Base-by-base conservation (phyloP, 2,797 vertebrate genomes). In the Todus mexicanus region DNA sequence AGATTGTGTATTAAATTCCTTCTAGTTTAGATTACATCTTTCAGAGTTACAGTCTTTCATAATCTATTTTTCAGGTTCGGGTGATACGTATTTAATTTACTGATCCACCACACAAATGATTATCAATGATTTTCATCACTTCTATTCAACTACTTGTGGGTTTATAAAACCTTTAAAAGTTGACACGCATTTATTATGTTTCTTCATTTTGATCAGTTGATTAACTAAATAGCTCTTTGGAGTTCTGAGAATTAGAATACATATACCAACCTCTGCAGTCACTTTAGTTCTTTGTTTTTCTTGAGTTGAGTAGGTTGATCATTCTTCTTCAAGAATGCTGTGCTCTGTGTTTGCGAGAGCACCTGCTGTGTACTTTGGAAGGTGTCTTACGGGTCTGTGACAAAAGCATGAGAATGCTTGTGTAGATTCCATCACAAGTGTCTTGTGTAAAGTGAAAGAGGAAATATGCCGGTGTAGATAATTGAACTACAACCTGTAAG, bases 401-500 rank as follows among this genome's bases (percentile, higher is more conserved):
- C 15, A 38, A 35, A 71, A 60, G 2, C 12, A 13, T 25, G 22
- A 29, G 21, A 70, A 56, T 47, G 12, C 16, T 71, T n/a, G 2
- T 81, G 45, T 61, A 16, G 45, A 5, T 87, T 86, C 48, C 69
- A 14, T 54, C 8, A 11, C 33, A 48, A 7, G 16, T 50, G 37
- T 45, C 59, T 63, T 56, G 7, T 35, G 22, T 65, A 8, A 35
- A 50, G 45, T 53, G 38, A 45, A 3, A 75, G 60, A n/a, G 68
- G 26, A 71, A 87, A 31, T 57, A 37, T 0, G 0, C 11, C 63
- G 61, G 25, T 42, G 70, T 38, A 42, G 9, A 7, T n/a, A 27
- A 26, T 43, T 0, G 0, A 42, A 56, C 43, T 90, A 26, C 45
- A 50, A 4, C 38, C 74, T 5, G 0, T n/a, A 50, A 57, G 29